Evolutionary conservation across 2,113 vertebrate genomes (phyloP), one percentile per base, ranked within the genome.

Genomic region (Machaerirhynchus nigripectus): DNA sequence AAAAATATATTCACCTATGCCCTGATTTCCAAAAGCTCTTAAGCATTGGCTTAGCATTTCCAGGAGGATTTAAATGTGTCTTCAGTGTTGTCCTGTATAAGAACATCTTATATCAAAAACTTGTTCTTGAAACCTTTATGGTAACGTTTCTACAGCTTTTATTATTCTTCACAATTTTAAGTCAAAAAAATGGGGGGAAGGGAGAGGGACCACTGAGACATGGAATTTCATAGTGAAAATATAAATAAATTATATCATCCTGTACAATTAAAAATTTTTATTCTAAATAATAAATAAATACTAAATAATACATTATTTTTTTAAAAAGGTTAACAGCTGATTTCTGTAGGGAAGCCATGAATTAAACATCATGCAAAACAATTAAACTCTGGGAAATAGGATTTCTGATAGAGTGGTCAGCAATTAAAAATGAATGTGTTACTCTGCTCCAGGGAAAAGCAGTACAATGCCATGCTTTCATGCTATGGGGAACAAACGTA

Each of bases 281-380:
- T 95, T 75, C 52, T 97, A 96, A 97, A 97, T 97, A 97, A 97
- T 96, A 96, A 96, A 97, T 96, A 96, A 96, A 97, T 86, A 93
- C 88, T 97, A 93, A 96, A 97, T 96, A 95, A 96, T 94, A 75
- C 4, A 89, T 94, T 61, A 37, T 47, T 78, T 86, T 11, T 89
- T 35, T 1, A 0, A 92, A 46, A 97, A 96, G 93, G 95, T 95
- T 96, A 97, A 96, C 95, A 94, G 88, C 80, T 89, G 83, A 95
- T 97, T 96, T 95, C 93, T 93, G 95, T 87, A 93, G 93, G 92
- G 93, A 92, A 90, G 53, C 79, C 53, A 96, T 97, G 95, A 97
- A 97, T 97, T 95, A 97, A 96, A 94, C 77, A 97, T 96, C 61
- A 71, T 18, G 88, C 79, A 93, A 93, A 96, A 96, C 95, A 97